Evolutionary conservation across 2,113 vertebrate genomes (phyloP).

Genomic region (Pangasianodon gigas): DNA sequence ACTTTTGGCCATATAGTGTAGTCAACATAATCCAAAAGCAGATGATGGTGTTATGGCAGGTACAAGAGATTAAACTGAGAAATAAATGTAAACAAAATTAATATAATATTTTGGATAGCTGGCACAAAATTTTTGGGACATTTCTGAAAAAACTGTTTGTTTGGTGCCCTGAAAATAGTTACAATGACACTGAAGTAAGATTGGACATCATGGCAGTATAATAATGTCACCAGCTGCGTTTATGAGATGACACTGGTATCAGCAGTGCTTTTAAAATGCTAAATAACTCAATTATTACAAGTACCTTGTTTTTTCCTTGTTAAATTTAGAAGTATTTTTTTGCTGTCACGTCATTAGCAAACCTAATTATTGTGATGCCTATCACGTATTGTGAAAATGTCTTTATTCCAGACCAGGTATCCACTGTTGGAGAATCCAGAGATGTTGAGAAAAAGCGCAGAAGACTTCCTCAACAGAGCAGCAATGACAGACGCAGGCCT

Average conservation of each 20-base stretch:
- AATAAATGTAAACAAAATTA: not conserved
- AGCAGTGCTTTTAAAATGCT: not conserved
- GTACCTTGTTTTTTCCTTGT: not conserved
- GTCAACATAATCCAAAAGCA: not conserved
- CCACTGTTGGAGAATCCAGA: slow-evolving; percentile 90
- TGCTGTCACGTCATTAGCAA: no score
- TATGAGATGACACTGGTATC: not conserved
- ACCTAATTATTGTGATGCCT: no score
- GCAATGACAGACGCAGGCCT: slow-evolving; percentile 86
- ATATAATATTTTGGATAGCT: not conserved
- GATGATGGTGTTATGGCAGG: not conserved
- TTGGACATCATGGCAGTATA: not conserved
- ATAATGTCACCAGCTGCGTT: not conserved
- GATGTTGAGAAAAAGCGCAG: slow-evolving; percentile 85
- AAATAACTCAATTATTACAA: not conserved
- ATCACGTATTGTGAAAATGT: not conserved
- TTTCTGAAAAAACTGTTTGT: not conserved
- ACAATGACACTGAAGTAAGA: not conserved
- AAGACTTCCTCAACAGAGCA: slow-evolving; percentile 89
- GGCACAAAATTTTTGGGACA: no score
- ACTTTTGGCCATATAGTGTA: not conserved
- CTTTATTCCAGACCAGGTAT: slow-evolving; percentile 81
- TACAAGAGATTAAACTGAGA: not conserved
- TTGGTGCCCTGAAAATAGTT: not conserved
- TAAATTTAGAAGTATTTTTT: not conserved